Conservation (phyloP, 2,113 vertebrate genomes). For the Monopterus albus region DNA sequence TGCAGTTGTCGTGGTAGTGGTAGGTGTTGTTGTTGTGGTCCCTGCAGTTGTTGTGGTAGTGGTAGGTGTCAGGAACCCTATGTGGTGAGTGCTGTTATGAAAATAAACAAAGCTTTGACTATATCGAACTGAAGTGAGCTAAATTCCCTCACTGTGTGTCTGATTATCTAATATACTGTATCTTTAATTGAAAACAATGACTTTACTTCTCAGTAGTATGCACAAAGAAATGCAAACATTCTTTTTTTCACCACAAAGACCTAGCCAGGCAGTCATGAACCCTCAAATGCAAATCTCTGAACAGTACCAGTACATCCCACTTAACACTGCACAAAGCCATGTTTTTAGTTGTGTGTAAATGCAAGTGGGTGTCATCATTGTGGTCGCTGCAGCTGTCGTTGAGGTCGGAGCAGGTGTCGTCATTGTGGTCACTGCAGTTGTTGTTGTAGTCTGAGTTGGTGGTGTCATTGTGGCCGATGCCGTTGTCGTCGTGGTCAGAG, state of each 20-base stretch:
- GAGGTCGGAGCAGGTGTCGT: constrained; percentile 35
- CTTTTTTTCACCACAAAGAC: constrained; percentile 1
- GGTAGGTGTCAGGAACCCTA: constrained; percentile 52
- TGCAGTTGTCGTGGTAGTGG: no score
- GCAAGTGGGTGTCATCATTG: constrained; percentile 83
- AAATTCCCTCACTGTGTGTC: constrained; percentile 13
- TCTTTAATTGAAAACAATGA: constrained; percentile 38
- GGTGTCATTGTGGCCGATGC: no score
- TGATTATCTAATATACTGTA: constrained; percentile 18
- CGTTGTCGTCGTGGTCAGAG: no score
- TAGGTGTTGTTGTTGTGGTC: no score
- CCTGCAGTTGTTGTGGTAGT: no score
- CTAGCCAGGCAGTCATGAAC: constrained; percentile 6
- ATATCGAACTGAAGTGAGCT: constrained; percentile 43
- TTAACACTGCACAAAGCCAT: constrained; percentile 78
- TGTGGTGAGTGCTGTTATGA: constrained; percentile 57
- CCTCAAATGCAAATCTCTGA: constrained; percentile 27
- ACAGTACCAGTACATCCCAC: constrained; percentile 69
- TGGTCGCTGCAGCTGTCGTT: constrained; percentile 64
- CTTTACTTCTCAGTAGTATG: constrained; percentile 1
- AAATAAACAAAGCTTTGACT: constrained; percentile 59
- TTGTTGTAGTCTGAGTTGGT: no score
- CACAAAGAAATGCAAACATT: constrained; percentile 20
- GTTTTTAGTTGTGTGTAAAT: constrained; percentile 79
- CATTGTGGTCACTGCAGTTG: no score